These are phyloP conservation scores for Amblyopsis hoosieri DNA, from an alignment of 2,797 vertebrate species.

Conservation along the genomic window DNA sequence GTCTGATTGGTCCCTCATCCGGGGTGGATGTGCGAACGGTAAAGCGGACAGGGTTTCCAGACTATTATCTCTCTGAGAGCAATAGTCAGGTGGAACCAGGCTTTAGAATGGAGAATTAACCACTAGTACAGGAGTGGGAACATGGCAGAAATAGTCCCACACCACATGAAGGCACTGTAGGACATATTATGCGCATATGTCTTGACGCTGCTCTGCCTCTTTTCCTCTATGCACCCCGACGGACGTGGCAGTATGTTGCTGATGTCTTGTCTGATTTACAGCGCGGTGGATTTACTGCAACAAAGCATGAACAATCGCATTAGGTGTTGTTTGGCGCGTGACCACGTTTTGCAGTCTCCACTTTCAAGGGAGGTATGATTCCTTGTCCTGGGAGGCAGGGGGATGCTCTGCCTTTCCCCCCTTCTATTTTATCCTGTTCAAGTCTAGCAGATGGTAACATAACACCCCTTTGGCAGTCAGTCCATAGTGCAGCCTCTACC, in stretches of 20 bases:
- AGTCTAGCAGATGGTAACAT: conserved; percentile 60
- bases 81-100: too few species aligned
- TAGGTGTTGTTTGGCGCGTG: conserved; percentile 21
- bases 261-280: conserved; percentile 51
- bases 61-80: too few species aligned
- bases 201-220: conserved; percentile 36
- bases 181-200: conserved; percentile 70
- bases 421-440: conserved; percentile 5
- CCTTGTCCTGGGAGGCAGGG: conserved; percentile 30
- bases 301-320: conserved; percentile 36
- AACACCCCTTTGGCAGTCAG: conserved; percentile 46
- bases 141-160: conserved; percentile 37
- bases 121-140: conserved; percentile 32
- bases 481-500: conserved; percentile 33
- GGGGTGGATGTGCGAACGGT: too few species aligned
- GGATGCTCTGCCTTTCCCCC: conserved; percentile 15
- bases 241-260: conserved; percentile 55
- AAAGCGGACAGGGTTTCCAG: too few species aligned
- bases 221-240: conserved; percentile 28
- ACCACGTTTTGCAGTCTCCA: conserved; percentile 28
- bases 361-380: conserved; percentile 33
- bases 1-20: too few species aligned
- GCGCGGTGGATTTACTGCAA: conserved; percentile 35
- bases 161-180: conserved; percentile 64
- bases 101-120: conserved; percentile 12